Base-by-base conservation (phyloP, 2,797 vertebrate genomes). In the Meda fulgida region DNA sequence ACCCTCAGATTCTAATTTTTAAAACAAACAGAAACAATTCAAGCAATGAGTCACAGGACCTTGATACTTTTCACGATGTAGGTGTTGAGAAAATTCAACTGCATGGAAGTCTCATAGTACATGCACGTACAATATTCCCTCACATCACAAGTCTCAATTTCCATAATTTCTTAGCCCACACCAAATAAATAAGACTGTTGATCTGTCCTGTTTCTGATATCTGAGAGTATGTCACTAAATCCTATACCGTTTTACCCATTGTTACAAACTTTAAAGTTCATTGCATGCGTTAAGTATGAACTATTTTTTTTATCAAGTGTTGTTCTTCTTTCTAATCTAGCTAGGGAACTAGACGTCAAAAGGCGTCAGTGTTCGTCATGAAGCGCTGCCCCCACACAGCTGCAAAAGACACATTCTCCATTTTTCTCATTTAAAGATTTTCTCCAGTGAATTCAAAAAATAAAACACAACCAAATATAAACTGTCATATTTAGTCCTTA, bases 21-120 rank as follows among this genome's bases (percentile, higher is more conserved):
- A 53, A 53, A 69, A 55, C 60, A 79, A 43, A 66, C 78, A 19
- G 19, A 79, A 67, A 16, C 40, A 1, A 36, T 31, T 80, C 26
- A 2, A 67, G 63, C 78, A 67, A 11, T 80, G 63, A 80, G 78
- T 80, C 78, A 80, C 60, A 34, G 26, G 40, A 80, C 78, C 78
- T 51, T 80, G 60, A 65, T 63, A 36, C 23, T 65, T 19, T 67
- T 80, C 60, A 51, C 78, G n/a, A 80, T 65, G 78, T 80, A 51
- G 40, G 53, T 60, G 75, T 60, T 26, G 26, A 38, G 53, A 78
- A 77, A 40, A 78, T 40, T 26, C 2, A 60, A 40, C 29, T 78
- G 53, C 4, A 23, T 77, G 34, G 73, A 60, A 40, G 53, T 77
- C 53, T 77, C 14, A 7, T 26, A 60, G 38, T 38, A 40, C 23